Conservation (phyloP, 2,888 invertebrate species). For the Acronicta leporina region DNA sequence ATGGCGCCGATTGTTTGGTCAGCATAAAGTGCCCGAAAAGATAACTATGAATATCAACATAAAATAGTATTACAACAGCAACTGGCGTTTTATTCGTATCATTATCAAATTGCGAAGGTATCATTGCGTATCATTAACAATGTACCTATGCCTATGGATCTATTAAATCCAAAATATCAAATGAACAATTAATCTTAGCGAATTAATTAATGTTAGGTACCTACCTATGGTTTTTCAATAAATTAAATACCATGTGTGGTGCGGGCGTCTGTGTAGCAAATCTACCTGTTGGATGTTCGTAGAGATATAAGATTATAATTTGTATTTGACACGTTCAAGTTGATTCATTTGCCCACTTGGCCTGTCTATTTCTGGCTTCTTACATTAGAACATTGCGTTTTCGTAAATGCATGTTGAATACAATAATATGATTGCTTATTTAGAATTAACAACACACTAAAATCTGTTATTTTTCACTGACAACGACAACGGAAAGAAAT, state of each 20-base stretch:
- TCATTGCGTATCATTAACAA: too few species aligned
- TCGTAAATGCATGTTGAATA: constrained; percentile 9
- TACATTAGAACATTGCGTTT: constrained; percentile 24
- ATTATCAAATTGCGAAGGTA: too few species aligned
- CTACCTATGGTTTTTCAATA: constrained; percentile 23
- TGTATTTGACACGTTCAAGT: constrained; percentile 56
- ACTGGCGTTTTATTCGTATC: too few species aligned
- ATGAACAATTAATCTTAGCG: constrained; percentile 1
- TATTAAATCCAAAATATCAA: too few species aligned
- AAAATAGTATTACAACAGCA: too few species aligned
- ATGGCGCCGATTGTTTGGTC: constrained; percentile 79
- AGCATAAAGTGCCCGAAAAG: constrained; percentile 77
- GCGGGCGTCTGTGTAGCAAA: constrained; percentile 1
- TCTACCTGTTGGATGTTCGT: constrained; percentile 45
- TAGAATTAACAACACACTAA: background rate
- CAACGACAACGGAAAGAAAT: background rate
- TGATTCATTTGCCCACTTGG: constrained; percentile 63
- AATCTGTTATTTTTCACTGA: background rate
- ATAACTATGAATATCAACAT: constrained; percentile 46
- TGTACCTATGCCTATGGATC: too few species aligned
- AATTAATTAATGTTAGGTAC: too few species aligned
- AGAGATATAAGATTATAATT: constrained; percentile 53
- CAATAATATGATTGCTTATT: background rate
- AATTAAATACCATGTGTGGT: constrained; percentile 39
- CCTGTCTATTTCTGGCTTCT: constrained; percentile 56